Evolutionary conservation across 2,113 vertebrate species (phyloP).

Genomic region (Halichoerus grypus): DNA sequence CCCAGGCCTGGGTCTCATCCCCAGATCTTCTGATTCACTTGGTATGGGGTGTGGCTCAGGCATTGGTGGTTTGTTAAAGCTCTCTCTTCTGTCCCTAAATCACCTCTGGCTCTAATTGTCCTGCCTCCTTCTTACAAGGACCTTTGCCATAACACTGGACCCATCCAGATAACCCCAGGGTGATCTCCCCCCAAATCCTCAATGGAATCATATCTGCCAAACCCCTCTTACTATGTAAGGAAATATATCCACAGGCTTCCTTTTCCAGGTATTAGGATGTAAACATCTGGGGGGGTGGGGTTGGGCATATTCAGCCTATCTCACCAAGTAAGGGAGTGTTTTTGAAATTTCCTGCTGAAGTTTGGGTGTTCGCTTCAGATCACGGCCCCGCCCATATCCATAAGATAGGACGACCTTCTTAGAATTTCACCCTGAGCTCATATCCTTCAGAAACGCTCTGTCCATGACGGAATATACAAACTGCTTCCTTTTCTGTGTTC

Average conservation of each 20-base stretch:
- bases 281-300: background rate
- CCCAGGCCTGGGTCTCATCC: background rate
- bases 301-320: background rate
- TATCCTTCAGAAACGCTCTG: background rate
- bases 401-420: background rate
- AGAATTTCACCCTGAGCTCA: background rate
- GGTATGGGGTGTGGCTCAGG: background rate
- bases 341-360: background rate
- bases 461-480: background rate
- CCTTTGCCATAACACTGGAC: fast-evolving
- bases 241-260: background rate
- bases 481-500: background rate
- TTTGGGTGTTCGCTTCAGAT: background rate
- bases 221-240: background rate
- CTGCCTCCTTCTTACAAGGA: background rate
- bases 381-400: no score
- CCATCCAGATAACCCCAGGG: background rate
- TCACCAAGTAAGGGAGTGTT: background rate
- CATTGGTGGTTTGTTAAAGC: background rate
- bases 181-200: background rate
- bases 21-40: background rate
- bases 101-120: background rate
- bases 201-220: background rate
- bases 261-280: no score
- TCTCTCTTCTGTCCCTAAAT: background rate